These are phyloP conservation scores for Strix uralensis DNA, from an alignment of 2,113 vertebrate genomes.

Conservation along the genomic window DNA sequence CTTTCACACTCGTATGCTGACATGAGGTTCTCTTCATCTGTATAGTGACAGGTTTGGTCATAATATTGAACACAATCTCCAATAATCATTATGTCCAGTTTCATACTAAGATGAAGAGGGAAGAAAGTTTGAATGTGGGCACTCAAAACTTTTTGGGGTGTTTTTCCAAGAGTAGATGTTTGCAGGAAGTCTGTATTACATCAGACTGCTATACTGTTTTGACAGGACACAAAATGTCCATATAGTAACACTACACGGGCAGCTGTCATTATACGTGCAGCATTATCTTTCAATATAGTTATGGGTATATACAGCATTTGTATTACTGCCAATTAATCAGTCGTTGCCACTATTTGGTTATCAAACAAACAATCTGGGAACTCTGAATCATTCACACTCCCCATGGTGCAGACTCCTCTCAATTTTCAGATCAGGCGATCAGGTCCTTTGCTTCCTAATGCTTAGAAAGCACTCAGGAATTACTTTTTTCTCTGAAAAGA, in stretches of 20 bases:
- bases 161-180: constrained; percentile 18
- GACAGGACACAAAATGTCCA: constrained; percentile 32
- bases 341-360: constrained; percentile 49
- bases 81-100: neutral
- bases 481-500: neutral
- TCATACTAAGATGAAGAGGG: neutral
- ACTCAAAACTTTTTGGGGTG: neutral
- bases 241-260: neutral
- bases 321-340: constrained; percentile 57
- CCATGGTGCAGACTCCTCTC: neutral
- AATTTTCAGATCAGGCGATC: neutral
- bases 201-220: constrained; percentile 6
- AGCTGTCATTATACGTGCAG: constrained; percentile 30
- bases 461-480: neutral
- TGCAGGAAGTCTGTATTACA: neutral
- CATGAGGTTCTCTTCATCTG: neutral
- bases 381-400: neutral
- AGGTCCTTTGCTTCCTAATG: neutral
- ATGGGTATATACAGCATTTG: neutral
- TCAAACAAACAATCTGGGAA: constrained; percentile 47
- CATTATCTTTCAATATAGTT: constrained; percentile 3
- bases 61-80: neutral
- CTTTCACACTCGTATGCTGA: neutral
- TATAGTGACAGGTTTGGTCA: neutral
- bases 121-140: neutral